Conservation (phyloP, 2,888 invertebrate genomes). For the Ariolimax columbianus region DNA sequence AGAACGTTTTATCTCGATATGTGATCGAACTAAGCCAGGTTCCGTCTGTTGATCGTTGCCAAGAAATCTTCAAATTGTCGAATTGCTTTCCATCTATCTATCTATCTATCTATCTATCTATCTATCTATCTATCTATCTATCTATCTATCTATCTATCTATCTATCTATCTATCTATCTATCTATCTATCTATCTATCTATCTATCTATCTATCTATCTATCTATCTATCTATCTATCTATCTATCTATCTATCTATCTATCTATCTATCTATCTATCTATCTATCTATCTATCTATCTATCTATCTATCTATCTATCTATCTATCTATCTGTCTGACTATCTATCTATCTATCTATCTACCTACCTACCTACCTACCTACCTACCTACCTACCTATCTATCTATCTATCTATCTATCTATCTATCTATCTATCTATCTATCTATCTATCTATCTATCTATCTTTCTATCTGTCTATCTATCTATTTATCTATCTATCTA, state of each 20-base stretch:
- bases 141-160: conserved; percentile 14
- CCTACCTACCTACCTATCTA: too few relatives aligned
- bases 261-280: conserved; percentile 14
- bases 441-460: background rate
- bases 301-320: conserved; percentile 10
- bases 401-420: background rate
- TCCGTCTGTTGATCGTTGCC: too few relatives aligned
- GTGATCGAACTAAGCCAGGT: too few relatives aligned
- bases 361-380: too few relatives aligned
- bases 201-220: conserved; percentile 14
- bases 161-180: conserved; percentile 14
- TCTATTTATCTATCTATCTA: too few relatives aligned
- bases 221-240: conserved; percentile 14
- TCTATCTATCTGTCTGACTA: too few relatives aligned
- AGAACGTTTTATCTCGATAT: too few relatives aligned
- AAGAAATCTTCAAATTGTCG: too few relatives aligned
- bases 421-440: background rate
- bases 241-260: conserved; percentile 14
- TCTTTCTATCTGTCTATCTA: too few relatives aligned
- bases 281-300: conserved; percentile 14
- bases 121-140: conserved; percentile 14
- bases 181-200: conserved; percentile 14
- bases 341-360: too few relatives aligned
- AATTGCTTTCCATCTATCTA: too few relatives aligned
- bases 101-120: conserved; percentile 10